A percentile compares a stretch with the other conserved stretches of the same genome.
Conservation (phyloP, 2,888 invertebrate species). For the Perithous albicinctus region DNA sequence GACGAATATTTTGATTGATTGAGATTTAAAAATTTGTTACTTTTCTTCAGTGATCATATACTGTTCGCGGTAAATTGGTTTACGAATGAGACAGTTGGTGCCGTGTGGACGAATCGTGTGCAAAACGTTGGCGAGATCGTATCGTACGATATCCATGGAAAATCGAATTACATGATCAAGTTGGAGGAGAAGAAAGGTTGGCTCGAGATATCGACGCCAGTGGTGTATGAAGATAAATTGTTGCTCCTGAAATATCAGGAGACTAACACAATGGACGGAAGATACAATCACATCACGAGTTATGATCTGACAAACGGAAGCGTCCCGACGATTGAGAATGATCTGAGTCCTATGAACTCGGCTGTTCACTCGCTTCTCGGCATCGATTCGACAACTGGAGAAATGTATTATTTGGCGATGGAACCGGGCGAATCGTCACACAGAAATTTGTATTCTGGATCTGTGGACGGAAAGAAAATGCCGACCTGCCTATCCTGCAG, state of each 20-base stretch:
- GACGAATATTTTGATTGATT: no score
- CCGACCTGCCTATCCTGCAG: slow-evolving; percentile 90
- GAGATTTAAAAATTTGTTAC: no score
- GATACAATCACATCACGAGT: slow-evolving; percentile 80
- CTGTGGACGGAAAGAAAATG: slow-evolving; percentile 85
- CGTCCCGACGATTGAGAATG: slow-evolving; percentile 69
- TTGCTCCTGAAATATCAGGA: slow-evolving; percentile 82
- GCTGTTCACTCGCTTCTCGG: slow-evolving; percentile 73
- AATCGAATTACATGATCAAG: slow-evolving; percentile 80
- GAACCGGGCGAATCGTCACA: slow-evolving; percentile 88
- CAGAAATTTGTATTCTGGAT: slow-evolving; percentile 87
- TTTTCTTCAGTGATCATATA: slow-evolving; percentile 87
- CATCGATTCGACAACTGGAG: slow-evolving; percentile 71
- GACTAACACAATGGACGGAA: slow-evolving; percentile 76
- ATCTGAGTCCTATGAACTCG: slow-evolving; percentile 75
- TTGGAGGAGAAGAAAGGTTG: slow-evolving; percentile 89
- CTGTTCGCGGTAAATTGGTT: slow-evolving; percentile 91
- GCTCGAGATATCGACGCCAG: slow-evolving; percentile 88
- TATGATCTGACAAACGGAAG: slow-evolving; percentile 66
- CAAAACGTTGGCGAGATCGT: slow-evolving; percentile 90
- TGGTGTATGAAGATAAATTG: slow-evolving; percentile 85
- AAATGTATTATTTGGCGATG: slow-evolving; percentile 90
- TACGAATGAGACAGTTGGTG: slow-evolving; percentile 88
- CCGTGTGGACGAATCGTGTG: slow-evolving; percentile 94
- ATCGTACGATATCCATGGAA: slow-evolving; percentile 86